Percentiles rank a stretch among this genome's conserved stretches.
Conservation (phyloP, 2,113 vertebrate genomes). For the Alosa alosa region DNA sequence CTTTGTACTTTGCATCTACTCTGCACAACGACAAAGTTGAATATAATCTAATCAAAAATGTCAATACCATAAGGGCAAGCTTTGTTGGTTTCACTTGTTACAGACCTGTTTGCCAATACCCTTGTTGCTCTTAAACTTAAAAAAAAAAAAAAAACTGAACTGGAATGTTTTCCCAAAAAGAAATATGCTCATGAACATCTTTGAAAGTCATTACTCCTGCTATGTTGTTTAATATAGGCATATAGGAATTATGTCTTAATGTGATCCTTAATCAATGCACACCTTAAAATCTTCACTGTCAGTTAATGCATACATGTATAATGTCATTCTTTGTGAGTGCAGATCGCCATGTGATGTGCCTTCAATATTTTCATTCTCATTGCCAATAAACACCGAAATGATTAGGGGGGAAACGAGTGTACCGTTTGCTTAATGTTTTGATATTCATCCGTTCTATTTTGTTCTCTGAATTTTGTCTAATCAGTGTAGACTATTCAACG, state of each 20-base stretch:
- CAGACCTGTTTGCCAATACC: constrained; percentile 1
- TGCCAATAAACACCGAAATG: background rate
- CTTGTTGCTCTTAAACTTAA: background rate
- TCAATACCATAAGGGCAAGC: background rate
- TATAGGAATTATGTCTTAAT: background rate
- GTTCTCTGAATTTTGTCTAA: too few relatives aligned
- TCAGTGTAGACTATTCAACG: background rate
- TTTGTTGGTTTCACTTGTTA: background rate
- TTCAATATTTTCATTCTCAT: background rate
- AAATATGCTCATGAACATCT: background rate
- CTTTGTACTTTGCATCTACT: too few relatives aligned
- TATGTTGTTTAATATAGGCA: background rate
- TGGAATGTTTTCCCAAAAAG: background rate
- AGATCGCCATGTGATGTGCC: background rate
- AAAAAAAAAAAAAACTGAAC: background rate
- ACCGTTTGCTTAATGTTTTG: background rate
- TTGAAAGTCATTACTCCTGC: background rate
- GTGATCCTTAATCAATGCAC: background rate
- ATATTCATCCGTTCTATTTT: constrained; percentile 35
- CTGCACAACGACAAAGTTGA: too few relatives aligned
- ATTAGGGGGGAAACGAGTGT: background rate
- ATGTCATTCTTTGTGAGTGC: background rate
- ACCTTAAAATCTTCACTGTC: background rate
- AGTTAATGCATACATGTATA: background rate
- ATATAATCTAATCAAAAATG: too few relatives aligned